Evolutionary conservation across 2,113 vertebrate species (phyloP), one percentile per base, ranked within the genome.

Genomic region (Pteronura brasiliensis): DNA sequence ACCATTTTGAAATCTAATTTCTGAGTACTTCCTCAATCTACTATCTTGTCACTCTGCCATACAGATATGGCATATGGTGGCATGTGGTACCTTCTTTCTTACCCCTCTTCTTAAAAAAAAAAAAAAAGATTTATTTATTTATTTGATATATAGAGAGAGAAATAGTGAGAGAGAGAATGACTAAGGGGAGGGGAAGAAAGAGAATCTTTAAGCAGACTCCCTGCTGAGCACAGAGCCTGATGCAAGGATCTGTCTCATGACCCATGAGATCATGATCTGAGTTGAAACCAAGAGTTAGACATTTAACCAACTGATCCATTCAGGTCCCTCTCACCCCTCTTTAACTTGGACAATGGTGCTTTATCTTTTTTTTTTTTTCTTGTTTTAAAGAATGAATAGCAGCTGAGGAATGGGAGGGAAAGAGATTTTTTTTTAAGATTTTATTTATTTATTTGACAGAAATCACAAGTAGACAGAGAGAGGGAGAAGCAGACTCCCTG

Each of bases 21-120:
- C 17, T 88, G 17, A 44, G 21, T 27, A 47, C 17, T 42, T 76
- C 23, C 47, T 93, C 55, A 61, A 4, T 36, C 36, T 88, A 42
- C 6, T 57, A 1, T 71, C 20, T n/a, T 29, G 18, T 59, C 8
- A 18, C 5, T 67, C 17, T 61, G n/a, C 8, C 72, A 25, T 15
- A 6, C 4, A 7, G 1, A 39, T 9, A 15, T 80, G 11, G 0
- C 36, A 2, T 42, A 44, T 47, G 36, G 2, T 47, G 49, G 3
- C 36, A 55, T 3, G 23, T n/a, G 52, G 17, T 55, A 55, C 52
- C 52, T 57, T 25, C 4, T 67, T 2, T 76, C 10, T 71, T 14
- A 31, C 4, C 12, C 11, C 31, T 55, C 59, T 69, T 84, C 52
- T 69, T 69, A 3, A 49, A 49, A 49, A 59, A 59, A 25, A 61